Conservation (phyloP, 2,113 vertebrate genomes). For the Nycticorax nycticorax region DNA sequence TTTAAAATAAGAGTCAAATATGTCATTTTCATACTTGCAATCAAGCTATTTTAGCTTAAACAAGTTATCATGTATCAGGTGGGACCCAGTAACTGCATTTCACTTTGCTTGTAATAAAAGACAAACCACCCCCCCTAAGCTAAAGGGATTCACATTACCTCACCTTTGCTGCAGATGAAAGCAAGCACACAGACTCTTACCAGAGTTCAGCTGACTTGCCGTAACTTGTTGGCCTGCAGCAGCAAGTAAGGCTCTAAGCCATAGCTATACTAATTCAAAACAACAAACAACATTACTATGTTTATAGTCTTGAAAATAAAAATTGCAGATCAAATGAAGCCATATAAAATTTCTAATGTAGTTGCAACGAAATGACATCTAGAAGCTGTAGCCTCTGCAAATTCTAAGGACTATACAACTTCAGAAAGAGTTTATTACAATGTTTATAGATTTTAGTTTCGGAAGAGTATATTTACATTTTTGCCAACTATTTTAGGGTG, state of each 20-base stretch:
- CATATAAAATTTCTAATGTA: not conserved
- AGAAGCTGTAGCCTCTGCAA: not conserved
- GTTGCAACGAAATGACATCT: not conserved
- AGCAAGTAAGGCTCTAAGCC: not conserved
- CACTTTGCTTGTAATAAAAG: not conserved
- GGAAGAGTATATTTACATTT: not conserved
- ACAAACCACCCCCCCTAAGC: not conserved
- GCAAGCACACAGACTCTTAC: not conserved
- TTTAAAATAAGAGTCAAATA: not conserved
- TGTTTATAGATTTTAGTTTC: not conserved
- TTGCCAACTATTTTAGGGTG: not conserved
- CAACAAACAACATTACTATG: not conserved
- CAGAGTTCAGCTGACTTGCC: conserved; percentile 15
- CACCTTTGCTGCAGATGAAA: not conserved
- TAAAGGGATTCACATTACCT: not conserved
- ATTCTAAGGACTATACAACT: not conserved
- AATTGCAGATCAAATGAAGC: not conserved
- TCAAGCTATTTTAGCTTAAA: not conserved
- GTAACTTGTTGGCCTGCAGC: conserved; percentile 6
- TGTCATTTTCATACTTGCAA: not conserved
- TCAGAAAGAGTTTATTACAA: not conserved
- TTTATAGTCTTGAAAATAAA: conserved; percentile 17
- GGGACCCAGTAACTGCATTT: not conserved
- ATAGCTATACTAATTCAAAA: not conserved
- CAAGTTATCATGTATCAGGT: not conserved